phyloP scores from a whole-genome alignment of 2,797 vertebrate species.

The Pempheris klunzingeri region DNA sequence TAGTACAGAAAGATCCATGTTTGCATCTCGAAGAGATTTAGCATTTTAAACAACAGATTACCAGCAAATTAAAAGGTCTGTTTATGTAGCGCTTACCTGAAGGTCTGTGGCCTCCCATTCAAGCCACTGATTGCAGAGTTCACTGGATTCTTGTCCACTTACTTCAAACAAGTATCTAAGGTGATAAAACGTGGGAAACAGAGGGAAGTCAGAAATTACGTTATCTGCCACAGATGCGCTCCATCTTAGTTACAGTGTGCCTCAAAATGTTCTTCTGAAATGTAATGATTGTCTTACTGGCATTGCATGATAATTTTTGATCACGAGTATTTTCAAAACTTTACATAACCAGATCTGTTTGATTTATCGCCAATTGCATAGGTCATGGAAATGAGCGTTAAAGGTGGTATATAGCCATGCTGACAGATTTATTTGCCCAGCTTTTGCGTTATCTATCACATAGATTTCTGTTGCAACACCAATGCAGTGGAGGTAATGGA shows the following conservation, averaged over 20 bases:
- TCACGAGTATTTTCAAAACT: background rate
- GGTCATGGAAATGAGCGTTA: no score
- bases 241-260: background rate
- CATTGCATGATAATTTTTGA: no score
- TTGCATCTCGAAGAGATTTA: constrained; percentile 19
- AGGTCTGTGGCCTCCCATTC: constrained; percentile 94
- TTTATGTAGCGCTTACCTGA: constrained; percentile 83
- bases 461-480: background rate
- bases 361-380: background rate
- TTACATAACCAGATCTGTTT: background rate
- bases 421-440: background rate
- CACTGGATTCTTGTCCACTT: constrained; percentile 83
- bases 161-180: constrained; percentile 90
- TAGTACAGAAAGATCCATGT: no score
- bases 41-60: constrained; percentile 12
- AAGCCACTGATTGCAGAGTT: constrained; percentile 89
- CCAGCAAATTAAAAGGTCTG: background rate
- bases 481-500: background rate
- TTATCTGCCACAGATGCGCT: background rate
- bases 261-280: background rate
- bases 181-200: background rate
- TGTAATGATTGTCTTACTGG: background rate
- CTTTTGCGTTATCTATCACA: background rate
- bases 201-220: background rate
- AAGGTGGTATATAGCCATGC: background rate